Evolutionary conservation across 2,888 invertebrate species (phyloP), one percentile per base, ranked within the genome.

Genomic region (Ormia ochracea): DNA sequence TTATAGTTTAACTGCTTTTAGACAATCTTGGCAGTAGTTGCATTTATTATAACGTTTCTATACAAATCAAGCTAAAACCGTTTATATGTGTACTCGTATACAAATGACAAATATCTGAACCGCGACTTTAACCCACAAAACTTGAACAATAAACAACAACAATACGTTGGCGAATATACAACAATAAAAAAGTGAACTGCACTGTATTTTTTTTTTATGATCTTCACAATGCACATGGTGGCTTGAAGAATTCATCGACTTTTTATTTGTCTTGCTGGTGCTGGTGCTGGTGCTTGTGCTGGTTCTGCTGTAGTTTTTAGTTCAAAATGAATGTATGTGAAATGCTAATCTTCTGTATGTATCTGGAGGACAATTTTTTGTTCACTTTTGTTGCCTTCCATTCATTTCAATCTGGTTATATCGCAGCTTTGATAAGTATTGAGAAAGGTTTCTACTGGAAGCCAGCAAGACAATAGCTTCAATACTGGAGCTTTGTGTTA

Each of bases 1-100:
- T 88, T 88, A 87, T 87, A 87, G 88, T 87, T 87, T 88, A 87
- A 87, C 88, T 86, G 85, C 87, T 81, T 85, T 85, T 84, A 85
- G 76, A 80, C 80, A 80, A 80, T 80, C 80, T 80, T 80, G 23
- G 59, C 65, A 63, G 69, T 56, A 45, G 50, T 76, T 68, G 43
- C 58, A 69, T 68, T 50, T 52, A 48, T 41, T 74, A 59, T 58
- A 74, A 74, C 66, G 73, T 78, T 74, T 68, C 61, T 68, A 33
- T 68, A 43, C 75, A 69, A 75, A 45, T 76, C 75, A 76, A 69
- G 75, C 45, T 66, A 41, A 63, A 78, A 56, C 43, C 45, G n/a
- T 61, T 41, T 68, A 31, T 59, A 54, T 75, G 68, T 68, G 68
- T 61, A 72, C n/a, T 72, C 38, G 58, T 54, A 74, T 61, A 36